Evolutionary conservation across 1,140 invertebrate genomes (phyloP), one percentile per base, ranked within the genome.

Genomic region (Steinernema feltiae): DNA sequence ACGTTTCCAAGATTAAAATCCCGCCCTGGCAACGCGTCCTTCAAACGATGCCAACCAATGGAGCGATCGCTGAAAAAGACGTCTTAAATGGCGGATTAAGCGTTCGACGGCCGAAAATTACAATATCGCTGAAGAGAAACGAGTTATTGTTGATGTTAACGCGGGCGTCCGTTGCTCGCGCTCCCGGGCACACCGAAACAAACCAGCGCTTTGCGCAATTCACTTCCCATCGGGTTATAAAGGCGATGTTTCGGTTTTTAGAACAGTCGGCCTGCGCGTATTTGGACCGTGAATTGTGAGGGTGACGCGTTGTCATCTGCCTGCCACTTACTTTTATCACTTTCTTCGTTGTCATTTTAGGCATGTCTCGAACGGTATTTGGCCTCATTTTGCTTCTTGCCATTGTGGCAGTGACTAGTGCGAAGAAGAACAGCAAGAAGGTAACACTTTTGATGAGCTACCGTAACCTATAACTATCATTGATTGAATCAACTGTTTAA

Each of bases 151-250:
- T 17, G 53, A 63, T 27, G 53, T 27, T 21, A 63, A 21, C 53
- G 53, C 53, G 24, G 15, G 24, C 53, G 53, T 27, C 15, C 53
- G 53, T 63, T 27, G 53, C 7, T 27, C 53, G 53, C 24, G 53
- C 24, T 63, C 53, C 53, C 53, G 53, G 24, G 53, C 12, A 3
- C 12, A 63, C 53, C 12, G 53, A 27, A 27, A 63, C 7, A 63
- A 27, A 18, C 35, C 35, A 27, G 12, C 53, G 53, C 24, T 21
- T 63, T 63, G 53, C 53, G 53, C 53, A 63, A 63, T 27, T 63
- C 53, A 63, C 53, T 27, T 63, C 53, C 24, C 53, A 63, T 63
- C 24, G 24, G 7, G 53, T 41, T 63, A 63, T 63, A 63, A 63
- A 63, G 24, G 53, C 53, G 53, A n/a, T 63, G 53, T 63, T 63